phyloP scores from a whole-genome alignment of 2,797 vertebrate genomes.

The Petrocephalus schoutedeni region DNA sequence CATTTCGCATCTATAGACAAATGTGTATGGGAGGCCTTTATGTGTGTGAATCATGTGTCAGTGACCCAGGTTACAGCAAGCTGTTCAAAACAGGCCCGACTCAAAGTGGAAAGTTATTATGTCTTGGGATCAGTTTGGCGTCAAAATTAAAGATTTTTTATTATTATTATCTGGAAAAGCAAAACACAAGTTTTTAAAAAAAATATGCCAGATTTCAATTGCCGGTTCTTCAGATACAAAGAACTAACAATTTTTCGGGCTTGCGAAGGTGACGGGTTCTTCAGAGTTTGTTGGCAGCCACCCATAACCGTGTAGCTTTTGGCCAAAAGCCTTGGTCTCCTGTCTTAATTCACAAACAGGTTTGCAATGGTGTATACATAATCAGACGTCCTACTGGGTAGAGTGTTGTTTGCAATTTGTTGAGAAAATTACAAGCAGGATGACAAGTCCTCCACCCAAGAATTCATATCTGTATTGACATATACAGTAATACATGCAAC shows the following conservation, averaged over 20 bases:
- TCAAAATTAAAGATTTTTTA: not conserved
- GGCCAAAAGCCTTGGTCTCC: not conserved
- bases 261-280: not conserved
- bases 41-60: not conserved
- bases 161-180: not conserved
- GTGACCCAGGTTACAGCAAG: not conserved
- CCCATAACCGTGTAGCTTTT: not conserved
- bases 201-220: not conserved
- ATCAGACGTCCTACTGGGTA: not conserved
- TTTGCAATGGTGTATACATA: not conserved
- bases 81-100: not conserved
- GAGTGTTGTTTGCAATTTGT: not conserved
- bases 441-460: not conserved
- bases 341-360: not conserved
- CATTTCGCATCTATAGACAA: constrained; percentile 6
- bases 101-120: not conserved
- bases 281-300: not conserved
- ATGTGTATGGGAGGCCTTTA: not conserved
- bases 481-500: not conserved
- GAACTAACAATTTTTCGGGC: not conserved
- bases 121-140: not conserved
- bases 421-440: not conserved
- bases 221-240: not conserved
- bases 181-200: not conserved
- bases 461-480: not conserved